Evolutionary conservation across 2,113 vertebrate species (phyloP).

Genomic region (Dasyprocta punctata): DNA sequence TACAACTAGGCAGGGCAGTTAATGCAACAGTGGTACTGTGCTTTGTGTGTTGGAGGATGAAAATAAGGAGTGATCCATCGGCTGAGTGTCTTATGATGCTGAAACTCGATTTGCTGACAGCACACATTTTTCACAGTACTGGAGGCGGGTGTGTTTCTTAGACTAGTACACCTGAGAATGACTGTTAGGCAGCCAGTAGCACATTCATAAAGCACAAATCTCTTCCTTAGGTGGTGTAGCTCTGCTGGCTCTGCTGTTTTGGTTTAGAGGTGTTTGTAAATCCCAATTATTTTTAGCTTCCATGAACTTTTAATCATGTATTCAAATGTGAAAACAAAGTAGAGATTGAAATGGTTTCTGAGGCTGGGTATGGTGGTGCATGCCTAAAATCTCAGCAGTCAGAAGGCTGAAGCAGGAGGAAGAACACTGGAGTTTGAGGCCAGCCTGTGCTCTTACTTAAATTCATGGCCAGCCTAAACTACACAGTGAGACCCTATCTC

Average conservation of each 20-base stretch:
- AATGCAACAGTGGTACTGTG: conserved; percentile 55
- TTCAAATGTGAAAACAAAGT: conserved; percentile 36
- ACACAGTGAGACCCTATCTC: background rate
- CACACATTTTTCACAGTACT: conserved; percentile 69
- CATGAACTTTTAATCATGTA: background rate
- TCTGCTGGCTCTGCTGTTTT: background rate
- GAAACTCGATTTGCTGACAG: conserved; percentile 86
- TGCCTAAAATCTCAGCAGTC: background rate
- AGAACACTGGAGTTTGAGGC: background rate
- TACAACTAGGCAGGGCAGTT: conserved; percentile 3
- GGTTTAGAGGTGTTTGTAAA: conserved; percentile 31
- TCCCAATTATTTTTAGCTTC: background rate
- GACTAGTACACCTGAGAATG: background rate
- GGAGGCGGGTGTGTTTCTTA: conserved; percentile 40
- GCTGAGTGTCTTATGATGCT: conserved; percentile 85
- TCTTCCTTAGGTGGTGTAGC: background rate
- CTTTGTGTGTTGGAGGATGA: conserved; percentile 88
- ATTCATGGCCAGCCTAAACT: background rate
- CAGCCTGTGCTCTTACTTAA: background rate
- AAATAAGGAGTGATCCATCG: conserved; percentile 88
- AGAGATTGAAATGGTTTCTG: conserved; percentile 41
- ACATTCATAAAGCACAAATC: background rate
- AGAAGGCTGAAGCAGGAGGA: background rate
- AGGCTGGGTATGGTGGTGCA: background rate
- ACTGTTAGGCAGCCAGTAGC: background rate